Conservation (phyloP, 2,888 invertebrate genomes). For the Lissocephala sabroskyi region DNA sequence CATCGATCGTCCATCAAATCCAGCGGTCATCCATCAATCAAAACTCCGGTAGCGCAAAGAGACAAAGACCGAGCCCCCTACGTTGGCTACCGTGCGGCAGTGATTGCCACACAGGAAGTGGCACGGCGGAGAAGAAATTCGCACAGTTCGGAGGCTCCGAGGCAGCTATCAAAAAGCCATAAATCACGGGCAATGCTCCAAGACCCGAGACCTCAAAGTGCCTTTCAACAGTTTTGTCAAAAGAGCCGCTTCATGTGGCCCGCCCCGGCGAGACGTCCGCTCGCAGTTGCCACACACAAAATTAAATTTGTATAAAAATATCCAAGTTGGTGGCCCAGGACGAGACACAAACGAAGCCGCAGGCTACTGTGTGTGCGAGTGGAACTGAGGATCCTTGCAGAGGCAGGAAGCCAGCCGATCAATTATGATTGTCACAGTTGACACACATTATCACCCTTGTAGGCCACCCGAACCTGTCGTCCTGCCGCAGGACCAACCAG, state of each 20-base stretch:
- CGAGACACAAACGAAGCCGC: conserved; percentile 40
- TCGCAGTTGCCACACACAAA: conserved; percentile 52
- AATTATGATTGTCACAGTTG: conserved; percentile 65
- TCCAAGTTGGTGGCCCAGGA: conserved; percentile 60
- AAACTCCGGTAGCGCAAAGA: conserved; percentile 19
- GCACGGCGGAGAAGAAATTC: conserved; percentile 22
- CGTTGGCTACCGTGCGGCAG: conserved; percentile 42
- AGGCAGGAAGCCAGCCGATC: conserved; percentile 37
- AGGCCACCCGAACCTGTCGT: conserved; percentile 40
- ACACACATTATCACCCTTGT: conserved; percentile 59
- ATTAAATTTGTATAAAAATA: conserved; percentile 63
- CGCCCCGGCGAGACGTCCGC: conserved; percentile 4
- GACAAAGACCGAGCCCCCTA: conserved; percentile 6
- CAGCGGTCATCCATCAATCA: conserved; percentile 50
- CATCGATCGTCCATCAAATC: conserved; percentile 32
- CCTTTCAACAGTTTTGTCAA: conserved; percentile 58
- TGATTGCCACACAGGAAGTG: conserved; percentile 52
- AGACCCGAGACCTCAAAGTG: conserved; percentile 18
- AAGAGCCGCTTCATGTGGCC: conserved; percentile 30
- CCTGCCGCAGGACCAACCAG: conserved; percentile 3
- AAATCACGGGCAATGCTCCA: too few relatives aligned
- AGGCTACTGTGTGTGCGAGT: conserved; percentile 51
- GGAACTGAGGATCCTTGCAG: conserved; percentile 18
- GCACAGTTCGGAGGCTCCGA: conserved; percentile 25
- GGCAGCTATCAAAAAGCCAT: conserved; percentile 58